Conservation (phyloP, 2,113 vertebrate species). For the Colossoma macropomum region DNA sequence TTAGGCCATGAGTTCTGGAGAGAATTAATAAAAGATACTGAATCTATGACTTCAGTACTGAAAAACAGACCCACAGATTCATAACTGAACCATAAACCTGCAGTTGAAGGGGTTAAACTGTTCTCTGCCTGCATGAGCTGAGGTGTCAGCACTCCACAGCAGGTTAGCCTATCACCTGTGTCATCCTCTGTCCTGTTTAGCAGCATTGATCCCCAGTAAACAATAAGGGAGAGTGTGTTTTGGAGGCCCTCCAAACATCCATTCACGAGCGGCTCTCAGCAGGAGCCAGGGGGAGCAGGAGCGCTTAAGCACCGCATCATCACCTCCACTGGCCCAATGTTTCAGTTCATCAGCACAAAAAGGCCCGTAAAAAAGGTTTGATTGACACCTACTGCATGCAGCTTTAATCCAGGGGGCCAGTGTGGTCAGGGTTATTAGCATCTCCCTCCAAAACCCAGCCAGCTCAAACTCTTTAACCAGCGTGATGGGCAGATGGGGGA, state of each 20-base stretch:
- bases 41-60: too few species aligned
- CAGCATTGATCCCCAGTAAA: constrained; percentile 43
- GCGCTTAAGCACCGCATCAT: constrained; percentile 4
- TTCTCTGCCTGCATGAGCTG: neutral
- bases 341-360: constrained; percentile 40
- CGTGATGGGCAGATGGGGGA: constrained; percentile 36
- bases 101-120: too few species aligned
- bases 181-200: constrained; percentile 32
- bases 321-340: neutral
- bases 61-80: too few species aligned
- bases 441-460: constrained; percentile 22
- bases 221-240: constrained; percentile 50
- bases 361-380: constrained; percentile 35
- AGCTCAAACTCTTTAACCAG: constrained; percentile 39
- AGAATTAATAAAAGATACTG: too few species aligned
- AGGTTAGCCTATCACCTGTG: constrained; percentile 21
- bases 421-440: constrained; percentile 44
- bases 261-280: constrained; percentile 39
- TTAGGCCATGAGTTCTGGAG: too few species aligned
- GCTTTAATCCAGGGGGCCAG: constrained; percentile 40
- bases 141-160: neutral
- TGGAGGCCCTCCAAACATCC: constrained; percentile 56
- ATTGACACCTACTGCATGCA: constrained; percentile 52
- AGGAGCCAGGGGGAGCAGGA: constrained; percentile 21
- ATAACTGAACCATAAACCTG: too few species aligned